phyloP scores from a whole-genome alignment of 2,888 invertebrate genomes.

The Eledona agricola region DNA sequence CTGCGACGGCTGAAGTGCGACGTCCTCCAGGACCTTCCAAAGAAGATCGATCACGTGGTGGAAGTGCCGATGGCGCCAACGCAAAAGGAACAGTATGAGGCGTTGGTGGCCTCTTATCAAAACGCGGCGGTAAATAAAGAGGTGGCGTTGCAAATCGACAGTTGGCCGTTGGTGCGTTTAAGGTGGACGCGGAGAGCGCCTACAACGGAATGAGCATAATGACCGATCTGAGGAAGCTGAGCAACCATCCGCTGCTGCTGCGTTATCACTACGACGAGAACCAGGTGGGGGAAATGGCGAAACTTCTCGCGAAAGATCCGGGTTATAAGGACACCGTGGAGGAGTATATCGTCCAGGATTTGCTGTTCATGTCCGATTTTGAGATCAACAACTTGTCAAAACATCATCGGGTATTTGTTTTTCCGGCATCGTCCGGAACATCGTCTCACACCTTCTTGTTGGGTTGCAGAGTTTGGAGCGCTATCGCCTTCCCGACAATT shows the following conservation, averaged over 20 bases:
- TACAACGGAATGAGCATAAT: slow-evolving; percentile 80
- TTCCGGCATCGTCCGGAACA: not conserved
- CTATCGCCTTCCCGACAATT: slow-evolving; percentile 69
- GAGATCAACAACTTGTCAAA: slow-evolving; percentile 84
- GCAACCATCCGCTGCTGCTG: slow-evolving; percentile 91
- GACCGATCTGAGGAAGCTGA: slow-evolving; percentile 93
- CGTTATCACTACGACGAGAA: slow-evolving; percentile 77
- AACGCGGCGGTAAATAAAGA: slow-evolving; percentile 62
- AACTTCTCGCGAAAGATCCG: slow-evolving; percentile 71
- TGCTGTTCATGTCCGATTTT: slow-evolving; percentile 89
- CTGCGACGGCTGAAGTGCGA: slow-evolving; percentile 87
- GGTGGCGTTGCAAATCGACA: not conserved
- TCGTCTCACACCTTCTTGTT: too few relatives aligned
- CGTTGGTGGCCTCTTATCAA: slow-evolving; percentile 73
- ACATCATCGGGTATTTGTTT: slow-evolving; percentile 67
- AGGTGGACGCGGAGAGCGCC: slow-evolving; percentile 17
- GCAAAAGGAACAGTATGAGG: slow-evolving; percentile 80
- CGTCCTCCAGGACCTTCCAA: slow-evolving; percentile 85
- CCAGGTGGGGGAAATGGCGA: slow-evolving; percentile 73
- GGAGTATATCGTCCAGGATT: slow-evolving; percentile 85
- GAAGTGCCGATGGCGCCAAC: slow-evolving; percentile 73
- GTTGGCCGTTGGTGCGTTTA: not conserved
- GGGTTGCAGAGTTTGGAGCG: slow-evolving; percentile 22
- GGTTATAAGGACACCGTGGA: slow-evolving; percentile 79
- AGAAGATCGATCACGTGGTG: slow-evolving; percentile 78